Evolutionary conservation across 2,113 vertebrate species (phyloP), one percentile per base, ranked within the genome.

Genomic region (Limnothrissa miodon): DNA sequence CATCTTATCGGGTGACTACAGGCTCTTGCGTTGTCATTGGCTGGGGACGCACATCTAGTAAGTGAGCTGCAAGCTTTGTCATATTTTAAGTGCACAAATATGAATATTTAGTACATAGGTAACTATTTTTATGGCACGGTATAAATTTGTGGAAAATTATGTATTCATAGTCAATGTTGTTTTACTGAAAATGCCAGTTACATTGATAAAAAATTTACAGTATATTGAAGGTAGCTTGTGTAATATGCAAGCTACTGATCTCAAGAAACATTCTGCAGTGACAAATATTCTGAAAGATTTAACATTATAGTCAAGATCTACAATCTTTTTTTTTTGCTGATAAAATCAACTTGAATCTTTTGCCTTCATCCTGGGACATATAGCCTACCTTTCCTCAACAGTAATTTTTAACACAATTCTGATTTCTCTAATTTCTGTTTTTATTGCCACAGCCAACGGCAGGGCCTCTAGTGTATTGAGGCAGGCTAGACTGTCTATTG

Each of bases 21-120:
- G 95, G 89, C 92, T 92, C 83, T 51, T 97, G 97, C 91, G 95
- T 94, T 90, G 88, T 97, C 93, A 94, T 94, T 0, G 97, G 97
- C 91, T 97, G 97, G 96, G 96, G 97, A 11, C 85, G 0, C 45
- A 96, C 95, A 78, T 84, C 74, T 86, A 95, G 96, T 97, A 90
- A 96, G 96, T 82, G 15, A 1, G 10, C 62, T 33, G 62, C 62
- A 36, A 29, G 62, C 1, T 29, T 13, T 29, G 62, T 29, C 29
- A 36, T 33, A 36, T 25, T 62, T n/a, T 29, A 9, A 25, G 10
- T 9, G 4, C 10, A 6, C 8, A 48, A 48, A 48, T 15, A 48
- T 6, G 46, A 13, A 13, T 48, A 48, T 9, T 11, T 48, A 11
- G 15, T 15, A 48, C 15, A 48, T 25, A 6, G 6, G 42, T 42